These are phyloP conservation scores for Nomada lathburiana DNA, from an alignment of 2,888 invertebrate genomes.

Conservation along the genomic window DNA sequence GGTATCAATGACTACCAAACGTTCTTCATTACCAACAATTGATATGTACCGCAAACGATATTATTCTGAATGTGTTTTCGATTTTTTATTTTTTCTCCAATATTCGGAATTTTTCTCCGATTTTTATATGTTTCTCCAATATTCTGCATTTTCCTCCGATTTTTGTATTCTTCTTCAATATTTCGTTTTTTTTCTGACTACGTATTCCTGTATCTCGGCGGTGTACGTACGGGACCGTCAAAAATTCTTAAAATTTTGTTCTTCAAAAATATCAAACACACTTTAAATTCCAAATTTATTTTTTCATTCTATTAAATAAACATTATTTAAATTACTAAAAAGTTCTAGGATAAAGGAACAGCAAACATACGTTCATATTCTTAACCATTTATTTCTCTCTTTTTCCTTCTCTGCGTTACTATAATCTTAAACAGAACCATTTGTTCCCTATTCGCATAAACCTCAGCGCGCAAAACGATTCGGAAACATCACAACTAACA, in stretches of 20 bases:
- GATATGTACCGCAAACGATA: not conserved
- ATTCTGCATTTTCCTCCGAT: too few species aligned
- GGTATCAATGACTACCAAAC: too few species aligned
- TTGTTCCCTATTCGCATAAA: conserved; percentile 54
- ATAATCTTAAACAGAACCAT: conserved; percentile 73
- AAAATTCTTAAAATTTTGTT: too few species aligned
- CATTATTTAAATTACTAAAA: not conserved
- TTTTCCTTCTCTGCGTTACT: conserved; percentile 67
- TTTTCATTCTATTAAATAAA: not conserved
- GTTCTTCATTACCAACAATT: not conserved
- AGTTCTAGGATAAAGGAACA: not conserved
- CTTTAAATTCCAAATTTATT: not conserved
- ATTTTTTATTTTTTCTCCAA: too few species aligned
- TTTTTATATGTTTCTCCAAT: too few species aligned
- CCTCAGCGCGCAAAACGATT: conserved; percentile 49
- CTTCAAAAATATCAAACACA: not conserved
- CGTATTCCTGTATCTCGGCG: too few species aligned
- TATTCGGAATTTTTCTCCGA: too few species aligned
- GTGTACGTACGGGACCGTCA: too few species aligned
- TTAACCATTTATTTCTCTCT: conserved; percentile 71
- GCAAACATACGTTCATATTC: conserved; percentile 31
- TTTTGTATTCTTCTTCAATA: too few species aligned
- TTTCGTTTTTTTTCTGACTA: too few species aligned
- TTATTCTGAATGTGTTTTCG: too few species aligned
- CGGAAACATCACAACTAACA: conserved; percentile 49